These are phyloP conservation scores for Caenorhabditis tropicalis DNA, from an alignment of 1,140 invertebrate species.

Conservation along the genomic window DNA sequence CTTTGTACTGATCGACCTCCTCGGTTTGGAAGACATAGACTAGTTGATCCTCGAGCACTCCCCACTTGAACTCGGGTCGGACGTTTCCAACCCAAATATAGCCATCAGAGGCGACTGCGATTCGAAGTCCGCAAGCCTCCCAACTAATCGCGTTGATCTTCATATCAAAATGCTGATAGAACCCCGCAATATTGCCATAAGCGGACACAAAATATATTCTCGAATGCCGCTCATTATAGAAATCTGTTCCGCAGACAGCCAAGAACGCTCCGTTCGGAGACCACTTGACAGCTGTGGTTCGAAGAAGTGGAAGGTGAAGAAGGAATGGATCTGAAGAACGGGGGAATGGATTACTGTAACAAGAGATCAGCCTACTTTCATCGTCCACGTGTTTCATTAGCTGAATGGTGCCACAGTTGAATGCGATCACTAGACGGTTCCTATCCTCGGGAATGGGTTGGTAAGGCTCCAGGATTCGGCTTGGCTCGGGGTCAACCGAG, in stretches of 20 bases:
- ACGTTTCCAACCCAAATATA: background rate
- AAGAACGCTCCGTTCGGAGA: conserved; percentile 19
- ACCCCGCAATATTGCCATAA: background rate
- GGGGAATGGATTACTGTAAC: background rate
- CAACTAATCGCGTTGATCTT: background rate
- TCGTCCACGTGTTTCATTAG: too few relatives aligned
- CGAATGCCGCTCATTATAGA: background rate
- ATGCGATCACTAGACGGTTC: too few relatives aligned
- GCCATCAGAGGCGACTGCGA: background rate
- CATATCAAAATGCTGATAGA: background rate
- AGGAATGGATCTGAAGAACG: background rate
- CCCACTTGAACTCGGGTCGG: conserved; percentile 6
- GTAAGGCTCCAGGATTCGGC: too few relatives aligned
- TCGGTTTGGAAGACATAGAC: background rate
- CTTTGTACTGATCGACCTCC: background rate
- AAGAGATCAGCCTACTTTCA: too few relatives aligned
- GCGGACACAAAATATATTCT: background rate
- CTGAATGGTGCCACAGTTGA: too few relatives aligned
- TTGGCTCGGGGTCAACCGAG: too few relatives aligned
- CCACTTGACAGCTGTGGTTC: conserved; percentile 10
- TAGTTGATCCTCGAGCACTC: background rate
- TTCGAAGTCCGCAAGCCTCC: background rate
- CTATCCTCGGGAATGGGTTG: too few relatives aligned
- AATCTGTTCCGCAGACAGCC: background rate
- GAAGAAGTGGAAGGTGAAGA: too few relatives aligned